A percentile compares a stretch with the other conserved stretches of the same genome.
Evolutionary conservation across 2,113 vertebrate genomes (phyloP).

Genomic region (Myotis yumanensis): DNA sequence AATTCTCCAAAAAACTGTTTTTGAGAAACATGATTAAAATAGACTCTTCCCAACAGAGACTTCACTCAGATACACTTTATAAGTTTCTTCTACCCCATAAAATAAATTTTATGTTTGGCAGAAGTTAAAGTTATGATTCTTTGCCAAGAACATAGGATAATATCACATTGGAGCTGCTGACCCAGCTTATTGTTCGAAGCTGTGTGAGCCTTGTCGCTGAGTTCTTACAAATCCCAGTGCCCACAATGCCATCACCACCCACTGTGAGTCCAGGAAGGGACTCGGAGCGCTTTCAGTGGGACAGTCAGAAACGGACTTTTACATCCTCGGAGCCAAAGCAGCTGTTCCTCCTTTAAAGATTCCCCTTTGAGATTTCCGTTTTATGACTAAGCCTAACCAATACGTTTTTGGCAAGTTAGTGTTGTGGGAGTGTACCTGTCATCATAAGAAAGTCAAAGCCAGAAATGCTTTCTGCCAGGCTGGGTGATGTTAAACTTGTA

Average conservation of each 20-base stretch:
- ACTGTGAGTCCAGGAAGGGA: neutral
- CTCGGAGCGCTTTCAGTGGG: neutral
- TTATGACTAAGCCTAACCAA: slow-evolving; percentile 25
- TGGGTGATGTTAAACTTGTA: neutral
- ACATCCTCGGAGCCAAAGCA: slow-evolving; percentile 2
- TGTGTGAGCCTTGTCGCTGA: neutral
- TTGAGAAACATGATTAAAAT: neutral
- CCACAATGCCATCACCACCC: neutral
- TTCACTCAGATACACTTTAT: neutral
- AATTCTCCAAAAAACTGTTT: neutral
- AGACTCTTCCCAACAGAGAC: neutral
- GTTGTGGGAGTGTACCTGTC: slow-evolving; percentile 3
- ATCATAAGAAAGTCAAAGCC: neutral
- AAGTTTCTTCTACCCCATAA: slow-evolving; percentile 2
- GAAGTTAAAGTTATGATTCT: slow-evolving; percentile 7
- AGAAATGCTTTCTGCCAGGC: neutral
- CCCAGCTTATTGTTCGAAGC: neutral
- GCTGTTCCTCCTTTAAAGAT: slow-evolving; percentile 38
- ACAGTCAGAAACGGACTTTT: neutral
- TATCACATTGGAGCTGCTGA: neutral
- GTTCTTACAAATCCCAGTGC: neutral
- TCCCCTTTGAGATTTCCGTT: slow-evolving; percentile 43
- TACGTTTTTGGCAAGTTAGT: slow-evolving; percentile 37
- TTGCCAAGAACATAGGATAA: slow-evolving; percentile 15
- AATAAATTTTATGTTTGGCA: slow-evolving; percentile 9